phyloP scores from a whole-genome alignment of 2,888 invertebrate genomes.

The Trilocha varians region DNA sequence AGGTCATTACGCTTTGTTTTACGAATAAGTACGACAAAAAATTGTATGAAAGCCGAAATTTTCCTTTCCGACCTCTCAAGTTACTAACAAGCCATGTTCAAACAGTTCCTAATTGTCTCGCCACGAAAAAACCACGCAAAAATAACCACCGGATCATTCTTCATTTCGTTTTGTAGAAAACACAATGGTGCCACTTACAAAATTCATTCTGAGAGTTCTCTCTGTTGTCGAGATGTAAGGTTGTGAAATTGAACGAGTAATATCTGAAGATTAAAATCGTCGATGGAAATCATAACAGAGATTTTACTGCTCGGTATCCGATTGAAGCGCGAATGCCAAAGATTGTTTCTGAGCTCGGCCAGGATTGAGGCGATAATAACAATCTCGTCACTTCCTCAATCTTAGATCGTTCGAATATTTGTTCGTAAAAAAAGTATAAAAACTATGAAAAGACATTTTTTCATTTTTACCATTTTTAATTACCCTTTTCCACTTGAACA shows the following conservation, averaged over 20 bases:
- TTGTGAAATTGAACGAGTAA: constrained; percentile 30
- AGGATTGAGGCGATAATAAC: constrained; percentile 64
- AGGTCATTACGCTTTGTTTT: constrained; percentile 73
- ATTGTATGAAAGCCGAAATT: constrained; percentile 55
- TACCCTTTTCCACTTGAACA: no score
- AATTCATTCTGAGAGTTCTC: constrained; percentile 12
- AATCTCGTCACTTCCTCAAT: constrained; percentile 67
- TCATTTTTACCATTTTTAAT: no score
- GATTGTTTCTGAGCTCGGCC: constrained; percentile 53
- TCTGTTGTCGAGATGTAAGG: constrained; percentile 8
- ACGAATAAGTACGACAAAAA: constrained; percentile 65
- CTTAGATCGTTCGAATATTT: constrained; percentile 61
- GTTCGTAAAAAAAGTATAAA: constrained; percentile 11
- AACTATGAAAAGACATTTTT: no score
- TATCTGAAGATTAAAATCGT: constrained; percentile 39
- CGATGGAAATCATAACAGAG: constrained; percentile 52
- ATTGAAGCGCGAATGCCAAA: constrained; percentile 47
- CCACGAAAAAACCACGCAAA: constrained; percentile 29
- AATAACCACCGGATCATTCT: constrained; percentile 18
- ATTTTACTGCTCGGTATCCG: constrained; percentile 52
- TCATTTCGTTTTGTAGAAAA: constrained; percentile 20
- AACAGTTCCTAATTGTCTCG: constrained; percentile 53
- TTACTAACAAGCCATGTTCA: constrained; percentile 44
- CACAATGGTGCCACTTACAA: constrained; percentile 20
- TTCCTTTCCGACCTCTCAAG: constrained; percentile 54